phyloP scores from a whole-genome alignment of 2,113 vertebrate genomes.

The Galbula dea region DNA sequence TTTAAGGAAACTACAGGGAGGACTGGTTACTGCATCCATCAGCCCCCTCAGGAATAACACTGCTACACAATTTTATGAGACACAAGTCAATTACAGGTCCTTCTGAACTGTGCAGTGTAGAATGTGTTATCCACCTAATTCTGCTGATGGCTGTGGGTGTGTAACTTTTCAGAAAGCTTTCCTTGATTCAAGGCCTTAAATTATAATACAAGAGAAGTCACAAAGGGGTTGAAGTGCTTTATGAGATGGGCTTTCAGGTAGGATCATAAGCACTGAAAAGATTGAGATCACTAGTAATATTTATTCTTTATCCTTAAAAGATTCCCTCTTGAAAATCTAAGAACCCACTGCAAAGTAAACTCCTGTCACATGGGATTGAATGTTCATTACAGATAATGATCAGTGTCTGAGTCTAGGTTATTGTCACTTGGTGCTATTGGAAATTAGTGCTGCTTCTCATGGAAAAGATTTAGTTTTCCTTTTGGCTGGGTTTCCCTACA shows the following conservation, averaged over 20 bases:
- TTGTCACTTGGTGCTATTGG: constrained; percentile 8
- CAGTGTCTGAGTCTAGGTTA: background rate
- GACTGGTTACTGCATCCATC: background rate
- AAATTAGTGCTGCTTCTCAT: background rate
- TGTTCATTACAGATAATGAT: background rate
- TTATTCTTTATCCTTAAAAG: background rate
- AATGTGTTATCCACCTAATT: background rate
- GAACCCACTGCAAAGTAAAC: background rate
- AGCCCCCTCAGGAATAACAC: background rate
- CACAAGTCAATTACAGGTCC: background rate
- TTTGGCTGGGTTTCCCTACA: background rate
- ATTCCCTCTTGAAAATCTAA: background rate
- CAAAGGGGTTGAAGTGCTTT: background rate
- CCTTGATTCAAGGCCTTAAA: background rate
- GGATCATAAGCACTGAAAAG: background rate
- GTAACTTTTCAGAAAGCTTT: background rate
- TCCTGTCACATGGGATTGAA: background rate
- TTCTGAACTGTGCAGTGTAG: background rate
- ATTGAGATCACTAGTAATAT: background rate
- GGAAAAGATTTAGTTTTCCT: constrained; percentile 35
- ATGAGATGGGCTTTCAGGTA: background rate
- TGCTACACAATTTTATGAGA: background rate
- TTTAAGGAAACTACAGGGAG: background rate
- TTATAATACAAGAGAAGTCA: background rate
- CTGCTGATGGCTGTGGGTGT: background rate